These are phyloP conservation scores for Calcarius ornatus DNA, from an alignment of 2,113 vertebrate species.

Conservation along the genomic window DNA sequence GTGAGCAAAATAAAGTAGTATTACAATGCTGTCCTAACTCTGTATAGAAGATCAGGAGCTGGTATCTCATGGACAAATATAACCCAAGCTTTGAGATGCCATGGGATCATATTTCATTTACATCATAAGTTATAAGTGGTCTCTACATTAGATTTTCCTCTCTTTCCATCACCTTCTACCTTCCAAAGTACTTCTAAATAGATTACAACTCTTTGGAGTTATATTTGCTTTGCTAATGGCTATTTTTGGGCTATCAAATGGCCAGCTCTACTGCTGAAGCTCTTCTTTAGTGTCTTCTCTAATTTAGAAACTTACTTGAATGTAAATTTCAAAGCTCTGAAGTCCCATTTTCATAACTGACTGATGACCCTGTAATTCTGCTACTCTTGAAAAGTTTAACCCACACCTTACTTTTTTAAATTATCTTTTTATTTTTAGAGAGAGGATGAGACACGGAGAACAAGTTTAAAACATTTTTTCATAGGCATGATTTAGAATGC, in stretches of 20 bases:
- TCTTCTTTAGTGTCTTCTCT: not conserved
- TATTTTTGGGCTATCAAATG: not conserved
- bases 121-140: conserved; percentile 39
- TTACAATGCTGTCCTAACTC: not conserved
- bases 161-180: conserved; percentile 30
- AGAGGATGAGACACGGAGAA: not conserved
- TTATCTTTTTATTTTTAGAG: no score
- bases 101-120: conserved; percentile 26
- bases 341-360: not conserved
- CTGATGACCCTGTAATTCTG: not conserved
- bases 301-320: not conserved
- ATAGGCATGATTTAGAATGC: not conserved
- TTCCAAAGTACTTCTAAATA: conserved; percentile 6
- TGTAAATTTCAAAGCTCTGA: not conserved
- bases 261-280: not conserved
- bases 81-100: not conserved
- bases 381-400: not conserved
- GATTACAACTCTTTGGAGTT: conserved; percentile 2
- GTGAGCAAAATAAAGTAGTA: not conserved
- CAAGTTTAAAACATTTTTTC: not conserved
- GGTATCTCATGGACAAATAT: conserved; percentile 16
- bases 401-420: no score
- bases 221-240: conserved; percentile 25
- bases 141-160: conserved; percentile 41
- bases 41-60: not conserved